Evolutionary conservation across 2,888 invertebrate genomes (phyloP).

Genomic region (Embidobia sp.): DNA sequence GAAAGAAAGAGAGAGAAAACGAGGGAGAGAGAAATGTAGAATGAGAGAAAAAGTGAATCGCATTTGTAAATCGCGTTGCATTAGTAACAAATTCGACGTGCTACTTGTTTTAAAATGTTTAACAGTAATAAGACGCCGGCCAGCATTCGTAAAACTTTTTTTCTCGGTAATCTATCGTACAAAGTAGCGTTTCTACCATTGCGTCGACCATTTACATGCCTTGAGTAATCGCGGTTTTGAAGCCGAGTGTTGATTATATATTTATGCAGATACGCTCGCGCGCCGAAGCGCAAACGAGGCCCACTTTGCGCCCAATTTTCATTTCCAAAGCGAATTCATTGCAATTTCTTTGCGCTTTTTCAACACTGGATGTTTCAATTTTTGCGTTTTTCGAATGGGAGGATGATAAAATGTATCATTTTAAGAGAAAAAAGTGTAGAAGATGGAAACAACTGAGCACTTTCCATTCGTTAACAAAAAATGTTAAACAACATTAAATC

Average conservation of each 20-base stretch:
- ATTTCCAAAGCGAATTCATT: too few species aligned
- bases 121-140: conserved; percentile 71
- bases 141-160: conserved; percentile 69
- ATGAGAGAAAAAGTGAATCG: conserved; percentile 15
- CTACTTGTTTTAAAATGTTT: conserved; percentile 67
- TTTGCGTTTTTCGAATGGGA: too few species aligned
- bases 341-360: neutral
- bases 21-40: conserved; percentile 22
- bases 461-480: too few species aligned
- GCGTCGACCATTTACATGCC: conserved; percentile 68
- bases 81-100: conserved; percentile 47
- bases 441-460: too few species aligned
- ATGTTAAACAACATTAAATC: too few species aligned
- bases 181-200: conserved; percentile 75
- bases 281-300: neutral
- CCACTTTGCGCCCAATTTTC: too few species aligned
- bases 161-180: conserved; percentile 74
- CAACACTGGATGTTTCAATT: too few species aligned
- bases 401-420: too few species aligned
- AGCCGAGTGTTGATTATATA: conserved; percentile 51
- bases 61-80: conserved; percentile 33
- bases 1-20: too few species aligned
- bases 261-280: conserved; percentile 23
- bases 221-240: conserved; percentile 52
- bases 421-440: too few species aligned